Conservation (phyloP, 2,113 vertebrate species). For the Sapajus apella region DNA sequence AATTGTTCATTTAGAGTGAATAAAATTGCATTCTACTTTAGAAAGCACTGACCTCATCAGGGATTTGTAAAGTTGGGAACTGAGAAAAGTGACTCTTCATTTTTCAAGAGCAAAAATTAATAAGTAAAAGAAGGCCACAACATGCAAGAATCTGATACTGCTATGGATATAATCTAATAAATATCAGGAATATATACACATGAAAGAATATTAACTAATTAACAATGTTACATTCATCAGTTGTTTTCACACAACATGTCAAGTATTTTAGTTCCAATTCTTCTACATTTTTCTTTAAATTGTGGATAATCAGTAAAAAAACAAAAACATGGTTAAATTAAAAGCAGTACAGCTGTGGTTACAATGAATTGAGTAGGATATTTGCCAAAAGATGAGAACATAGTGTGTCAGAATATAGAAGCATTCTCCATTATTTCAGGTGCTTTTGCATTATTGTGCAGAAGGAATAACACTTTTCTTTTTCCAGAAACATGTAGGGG, state of each 20-base stretch:
- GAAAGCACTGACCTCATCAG: constrained; percentile 59
- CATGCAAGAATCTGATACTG: not conserved
- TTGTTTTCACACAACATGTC: not conserved
- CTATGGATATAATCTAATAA: not conserved
- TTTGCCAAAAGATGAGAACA: not conserved
- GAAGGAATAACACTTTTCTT: not conserved
- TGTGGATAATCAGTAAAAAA: not conserved
- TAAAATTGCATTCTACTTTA: constrained; percentile 68
- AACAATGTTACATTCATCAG: not conserved
- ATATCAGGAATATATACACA: not conserved
- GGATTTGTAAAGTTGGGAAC: constrained; percentile 42
- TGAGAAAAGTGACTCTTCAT: constrained; percentile 35
- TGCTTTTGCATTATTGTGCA: not conserved
- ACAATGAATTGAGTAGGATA: not conserved
- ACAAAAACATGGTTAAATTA: not conserved
- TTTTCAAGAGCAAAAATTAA: constrained; percentile 58
- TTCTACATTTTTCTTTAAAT: not conserved
- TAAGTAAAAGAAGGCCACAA: constrained; percentile 31
- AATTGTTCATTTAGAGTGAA: constrained; percentile 69
- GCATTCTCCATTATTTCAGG: not conserved
- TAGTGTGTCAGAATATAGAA: not conserved
- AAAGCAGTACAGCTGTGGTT: not conserved
- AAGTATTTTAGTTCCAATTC: not conserved
- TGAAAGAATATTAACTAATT: not conserved
- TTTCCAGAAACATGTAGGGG: not conserved